Conservation (phyloP, 2,113 vertebrate species). For the Bagarius yarrelli region DNA sequence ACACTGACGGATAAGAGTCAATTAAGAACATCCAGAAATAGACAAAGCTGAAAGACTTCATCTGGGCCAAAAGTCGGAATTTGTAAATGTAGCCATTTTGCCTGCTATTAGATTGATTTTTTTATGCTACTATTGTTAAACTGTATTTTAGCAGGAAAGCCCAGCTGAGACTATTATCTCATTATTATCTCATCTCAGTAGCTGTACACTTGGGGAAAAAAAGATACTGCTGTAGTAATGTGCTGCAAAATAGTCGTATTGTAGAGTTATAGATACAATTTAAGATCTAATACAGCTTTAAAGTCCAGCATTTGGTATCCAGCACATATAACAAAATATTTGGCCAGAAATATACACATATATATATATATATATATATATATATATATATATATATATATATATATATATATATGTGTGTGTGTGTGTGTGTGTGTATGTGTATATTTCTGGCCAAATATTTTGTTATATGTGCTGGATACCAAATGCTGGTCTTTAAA, state of each 20-base stretch:
- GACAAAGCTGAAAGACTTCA: neutral
- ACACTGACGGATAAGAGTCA: neutral
- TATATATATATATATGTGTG: no score
- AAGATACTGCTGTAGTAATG: neutral
- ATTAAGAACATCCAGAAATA: neutral
- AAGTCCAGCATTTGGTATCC: neutral
- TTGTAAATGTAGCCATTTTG: neutral
- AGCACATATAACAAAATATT: neutral
- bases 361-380: no score
- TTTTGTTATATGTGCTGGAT: neutral
- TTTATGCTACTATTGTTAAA: conserved; percentile 18
- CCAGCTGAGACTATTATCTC: conserved; percentile 5
- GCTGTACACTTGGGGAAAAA: neutral
- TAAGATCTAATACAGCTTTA: neutral
- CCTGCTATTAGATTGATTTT: conserved; percentile 7
- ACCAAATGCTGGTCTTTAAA: neutral
- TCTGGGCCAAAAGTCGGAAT: neutral
- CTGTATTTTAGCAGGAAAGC: conserved; percentile 7
- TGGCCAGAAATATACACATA: neutral
- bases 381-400: no score
- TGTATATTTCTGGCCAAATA: neutral
- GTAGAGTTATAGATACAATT: neutral
- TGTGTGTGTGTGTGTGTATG: no score
- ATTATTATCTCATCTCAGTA: conserved; percentile 25
- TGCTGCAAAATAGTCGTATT: neutral